phyloP scores from a whole-genome alignment of 2,888 invertebrate genomes.

The Apotomis turbidana region DNA sequence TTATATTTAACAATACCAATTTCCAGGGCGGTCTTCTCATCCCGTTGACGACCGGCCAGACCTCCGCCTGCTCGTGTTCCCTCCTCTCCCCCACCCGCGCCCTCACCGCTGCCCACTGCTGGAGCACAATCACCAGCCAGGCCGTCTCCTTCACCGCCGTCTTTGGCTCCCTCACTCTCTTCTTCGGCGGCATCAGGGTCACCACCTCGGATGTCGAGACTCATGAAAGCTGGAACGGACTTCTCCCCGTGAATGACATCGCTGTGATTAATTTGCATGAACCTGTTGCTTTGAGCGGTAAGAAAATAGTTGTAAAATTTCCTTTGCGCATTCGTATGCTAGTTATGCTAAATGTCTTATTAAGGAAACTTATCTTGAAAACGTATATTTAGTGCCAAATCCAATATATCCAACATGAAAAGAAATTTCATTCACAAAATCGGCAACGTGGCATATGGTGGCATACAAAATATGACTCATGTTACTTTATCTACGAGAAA shows the following conservation, averaged over 20 bases:
- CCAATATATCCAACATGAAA: no score
- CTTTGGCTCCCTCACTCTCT: slow-evolving; percentile 51
- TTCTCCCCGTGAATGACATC: slow-evolving; percentile 50
- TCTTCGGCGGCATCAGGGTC: slow-evolving; percentile 53
- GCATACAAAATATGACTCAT: no score
- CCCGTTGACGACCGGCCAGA: slow-evolving; percentile 49
- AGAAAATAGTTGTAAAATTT: slow-evolving; percentile 27
- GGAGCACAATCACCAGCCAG: slow-evolving; percentile 1
- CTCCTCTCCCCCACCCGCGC: slow-evolving; percentile 55
- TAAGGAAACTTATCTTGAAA: no score
- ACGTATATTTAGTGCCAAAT: no score
- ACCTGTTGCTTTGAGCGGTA: slow-evolving; percentile 41
- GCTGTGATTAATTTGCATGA: slow-evolving; percentile 49
- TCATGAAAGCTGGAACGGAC: slow-evolving; percentile 51
- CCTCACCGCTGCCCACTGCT: slow-evolving; percentile 53
- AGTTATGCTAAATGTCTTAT: no score
- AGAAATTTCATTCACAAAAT: no score
- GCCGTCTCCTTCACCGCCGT: slow-evolving; percentile 29
- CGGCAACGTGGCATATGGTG: no score
- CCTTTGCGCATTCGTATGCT: no score
- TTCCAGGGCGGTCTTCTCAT: slow-evolving; percentile 60
- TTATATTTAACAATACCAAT: neutral
- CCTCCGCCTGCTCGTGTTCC: slow-evolving; percentile 60
- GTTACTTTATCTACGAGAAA: no score
- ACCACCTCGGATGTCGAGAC: slow-evolving; percentile 47